phyloP scores from a whole-genome alignment of 2,888 invertebrate genomes.

The Chloromyia formosa region DNA sequence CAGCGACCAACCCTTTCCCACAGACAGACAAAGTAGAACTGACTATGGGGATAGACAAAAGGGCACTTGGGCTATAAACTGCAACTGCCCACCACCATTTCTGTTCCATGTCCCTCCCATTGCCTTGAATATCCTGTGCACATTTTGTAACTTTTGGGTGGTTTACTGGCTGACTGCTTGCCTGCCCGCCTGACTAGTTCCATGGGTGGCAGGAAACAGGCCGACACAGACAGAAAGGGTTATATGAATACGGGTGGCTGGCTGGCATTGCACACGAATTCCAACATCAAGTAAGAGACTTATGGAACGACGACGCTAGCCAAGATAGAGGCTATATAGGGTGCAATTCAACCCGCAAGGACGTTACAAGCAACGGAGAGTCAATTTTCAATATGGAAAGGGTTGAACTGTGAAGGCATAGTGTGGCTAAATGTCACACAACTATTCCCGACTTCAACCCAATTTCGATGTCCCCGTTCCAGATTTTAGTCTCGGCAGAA shows the following conservation, averaged over 20 bases:
- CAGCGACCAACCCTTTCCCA: constrained; percentile 23
- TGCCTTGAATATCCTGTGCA: neutral
- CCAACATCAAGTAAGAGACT: constrained; percentile 13
- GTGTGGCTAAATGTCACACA: constrained; percentile 34
- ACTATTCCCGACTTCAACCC: neutral
- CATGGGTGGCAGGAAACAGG: constrained; percentile 5
- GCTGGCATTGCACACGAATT: constrained; percentile 24
- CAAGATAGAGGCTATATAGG: constrained; percentile 24
- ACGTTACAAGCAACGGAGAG: too few species aligned
- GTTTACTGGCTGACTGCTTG: constrained; percentile 33
- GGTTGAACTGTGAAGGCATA: constrained; percentile 16
- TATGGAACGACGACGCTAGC: neutral
- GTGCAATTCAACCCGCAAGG: neutral
- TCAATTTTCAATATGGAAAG: constrained; percentile 1
- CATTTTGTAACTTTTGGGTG: constrained; percentile 15
- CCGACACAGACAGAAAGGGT: constrained; percentile 3
- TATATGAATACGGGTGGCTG: neutral
- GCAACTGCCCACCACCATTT: neutral
- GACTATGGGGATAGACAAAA: constrained; percentile 1
- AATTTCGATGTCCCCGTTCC: neutral
- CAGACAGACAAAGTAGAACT: constrained; percentile 1
- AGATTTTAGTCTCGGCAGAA: neutral
- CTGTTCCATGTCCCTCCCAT: neutral
- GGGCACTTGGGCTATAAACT: constrained; percentile 17
- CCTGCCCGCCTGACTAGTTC: constrained; percentile 18